Evolutionary conservation across 1,140 invertebrate species (phyloP).

Genomic region (Lerema accius): DNA sequence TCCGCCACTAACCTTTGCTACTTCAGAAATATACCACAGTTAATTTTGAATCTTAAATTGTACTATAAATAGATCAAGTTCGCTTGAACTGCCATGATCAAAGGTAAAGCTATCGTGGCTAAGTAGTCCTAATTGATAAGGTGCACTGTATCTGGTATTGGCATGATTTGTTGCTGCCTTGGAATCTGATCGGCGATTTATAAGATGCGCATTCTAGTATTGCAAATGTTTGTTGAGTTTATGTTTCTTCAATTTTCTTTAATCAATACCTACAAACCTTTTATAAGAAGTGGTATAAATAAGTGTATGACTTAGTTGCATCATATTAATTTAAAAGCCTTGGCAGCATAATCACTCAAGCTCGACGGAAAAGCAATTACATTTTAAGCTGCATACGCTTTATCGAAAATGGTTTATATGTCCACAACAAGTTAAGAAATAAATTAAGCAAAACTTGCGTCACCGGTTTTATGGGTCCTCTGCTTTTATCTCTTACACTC

Average conservation of each 20-base stretch:
- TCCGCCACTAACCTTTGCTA: slow-evolving; percentile 45
- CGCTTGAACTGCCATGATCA: background rate
- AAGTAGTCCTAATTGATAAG: slow-evolving; percentile 77
- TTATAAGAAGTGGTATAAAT: too few relatives aligned
- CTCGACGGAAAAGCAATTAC: slow-evolving; percentile 52
- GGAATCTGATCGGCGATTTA: slow-evolving; percentile 64
- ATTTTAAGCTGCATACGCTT: slow-evolving; percentile 39
- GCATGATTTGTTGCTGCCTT: slow-evolving; percentile 68
- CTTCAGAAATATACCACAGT: slow-evolving; percentile 23
- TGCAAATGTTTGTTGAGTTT: slow-evolving; percentile 32
- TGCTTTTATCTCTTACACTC: slow-evolving; percentile 31
- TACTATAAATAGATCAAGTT: background rate
- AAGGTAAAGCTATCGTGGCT: slow-evolving; percentile 43
- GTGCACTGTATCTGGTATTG: slow-evolving; percentile 72
- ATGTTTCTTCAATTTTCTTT: too few relatives aligned
- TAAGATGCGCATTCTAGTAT: slow-evolving; percentile 46
- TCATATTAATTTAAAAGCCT: slow-evolving; percentile 52
- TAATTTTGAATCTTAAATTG: slow-evolving; percentile 43
- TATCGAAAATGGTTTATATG: slow-evolving; percentile 68
- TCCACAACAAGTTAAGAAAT: slow-evolving; percentile 75
- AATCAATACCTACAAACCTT: too few relatives aligned
- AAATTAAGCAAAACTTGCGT: slow-evolving; percentile 62
- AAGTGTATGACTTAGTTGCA: slow-evolving; percentile 7
- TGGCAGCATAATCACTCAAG: slow-evolving; percentile 59
- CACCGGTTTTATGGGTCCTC: slow-evolving; percentile 47